A percentile compares a stretch with the other conserved stretches of the same genome.
phyloP scores from a whole-genome alignment of 1,140 invertebrate genomes.

The Polyergus mexicanus region DNA sequence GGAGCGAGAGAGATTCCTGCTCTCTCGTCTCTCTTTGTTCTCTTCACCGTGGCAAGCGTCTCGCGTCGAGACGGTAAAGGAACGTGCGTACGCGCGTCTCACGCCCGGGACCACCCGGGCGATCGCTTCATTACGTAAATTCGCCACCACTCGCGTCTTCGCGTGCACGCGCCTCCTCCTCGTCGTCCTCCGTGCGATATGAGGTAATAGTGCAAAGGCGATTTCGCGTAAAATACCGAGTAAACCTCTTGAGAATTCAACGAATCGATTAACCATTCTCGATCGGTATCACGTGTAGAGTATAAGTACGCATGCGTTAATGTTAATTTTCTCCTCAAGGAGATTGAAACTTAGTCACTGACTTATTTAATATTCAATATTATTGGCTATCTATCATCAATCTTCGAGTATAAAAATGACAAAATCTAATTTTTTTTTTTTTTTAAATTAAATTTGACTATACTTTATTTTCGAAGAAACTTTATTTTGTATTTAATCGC shows the following conservation, averaged over 20 bases:
- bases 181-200: slow-evolving; percentile 39
- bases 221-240: slow-evolving; percentile 21
- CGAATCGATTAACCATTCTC: slow-evolving; percentile 13
- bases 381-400: not conserved
- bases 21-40: slow-evolving; percentile 64
- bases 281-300: not conserved
- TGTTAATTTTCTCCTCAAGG: slow-evolving; percentile 30
- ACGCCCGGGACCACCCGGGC: slow-evolving; percentile 71
- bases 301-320: not conserved
- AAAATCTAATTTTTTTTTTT: not conserved
- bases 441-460: not conserved
- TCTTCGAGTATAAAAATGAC: not conserved
- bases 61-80: slow-evolving; percentile 62
- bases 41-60: slow-evolving; percentile 64
- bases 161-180: slow-evolving; percentile 54
- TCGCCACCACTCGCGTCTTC: slow-evolving; percentile 60
- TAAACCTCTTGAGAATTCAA: not conserved
- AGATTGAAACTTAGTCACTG: not conserved
- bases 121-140: slow-evolving; percentile 75
- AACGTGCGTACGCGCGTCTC: slow-evolving; percentile 56
- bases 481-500: not conserved
- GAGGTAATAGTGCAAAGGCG: slow-evolving; percentile 31
- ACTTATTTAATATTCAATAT: not conserved
- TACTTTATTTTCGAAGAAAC: slow-evolving; percentile 10
- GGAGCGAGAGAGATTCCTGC: slow-evolving; percentile 24